Evolutionary conservation across 1,140 invertebrate genomes (phyloP), one percentile per base, ranked within the genome.

Genomic region (Drosophila cardini): DNA sequence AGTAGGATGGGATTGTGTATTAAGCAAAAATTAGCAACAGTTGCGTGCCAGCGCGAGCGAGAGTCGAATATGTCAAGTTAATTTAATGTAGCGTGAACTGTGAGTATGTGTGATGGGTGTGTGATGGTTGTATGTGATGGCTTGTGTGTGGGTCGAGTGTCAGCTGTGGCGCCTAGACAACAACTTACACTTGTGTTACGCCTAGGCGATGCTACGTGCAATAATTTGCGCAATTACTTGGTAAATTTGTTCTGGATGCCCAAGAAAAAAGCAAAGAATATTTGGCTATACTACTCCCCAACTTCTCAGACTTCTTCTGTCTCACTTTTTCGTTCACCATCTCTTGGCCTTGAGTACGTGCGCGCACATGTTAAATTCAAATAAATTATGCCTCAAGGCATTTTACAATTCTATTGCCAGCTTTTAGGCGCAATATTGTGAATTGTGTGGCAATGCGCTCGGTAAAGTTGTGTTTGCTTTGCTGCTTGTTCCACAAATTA

Each of bases 141-240:
- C 30, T 7, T 38, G 52, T 16, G 68, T 62, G 53, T 78, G 50
- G 62, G 76, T 76, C 16, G 16, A 53, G 48, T 61, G 82, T 16
- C 82, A 86, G 79, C 82, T 85, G 82, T 74, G 73, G 64, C 58
- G 45, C 73, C 62, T 72, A 62, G 53, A 65, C 71, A 67, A 58
- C 63, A 80, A 60, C 70, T 50, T 40, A 53, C 32, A 70, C 82
- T 82, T 79, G 76, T 85, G 82, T 78, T 85, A 73, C 71, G 64
- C 65, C 67, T 70, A 70, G 63, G 74, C 74, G 65, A 60, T 72
- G 76, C 80, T 89, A 89, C 84, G 84, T 89, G 84, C 84, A 89
- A 89, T 89, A 89, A 89, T 89, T 89, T 90, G 85, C 87, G 73
- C 83, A 87, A 87, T 89, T 89, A 89, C 80, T 84, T 89, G 80